Conservation (phyloP, 2,888 invertebrate species). For the Epiperipatus broadwayi region DNA sequence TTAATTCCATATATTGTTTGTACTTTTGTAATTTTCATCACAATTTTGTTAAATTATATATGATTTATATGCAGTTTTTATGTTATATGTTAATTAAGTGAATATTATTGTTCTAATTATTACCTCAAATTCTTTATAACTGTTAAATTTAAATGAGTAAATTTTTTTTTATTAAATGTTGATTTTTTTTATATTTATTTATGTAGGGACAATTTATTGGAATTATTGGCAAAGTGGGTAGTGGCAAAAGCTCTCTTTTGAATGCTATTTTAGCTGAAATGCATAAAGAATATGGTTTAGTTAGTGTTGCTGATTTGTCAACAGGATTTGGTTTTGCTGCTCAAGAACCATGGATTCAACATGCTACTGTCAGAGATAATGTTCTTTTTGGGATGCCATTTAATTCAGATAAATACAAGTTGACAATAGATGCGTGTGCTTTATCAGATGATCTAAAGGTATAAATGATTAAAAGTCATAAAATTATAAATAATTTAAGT, state of each 20-base stretch:
- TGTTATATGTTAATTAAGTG: no score
- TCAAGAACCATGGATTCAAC: conserved; percentile 31
- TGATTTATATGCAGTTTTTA: no score
- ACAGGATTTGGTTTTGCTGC: conserved; percentile 19
- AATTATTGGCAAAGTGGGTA: conserved; percentile 27
- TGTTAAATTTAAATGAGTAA: no score
- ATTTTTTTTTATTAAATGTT: no score
- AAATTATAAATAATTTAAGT: no score
- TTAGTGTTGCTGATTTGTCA: background rate
- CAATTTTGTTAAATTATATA: no score
- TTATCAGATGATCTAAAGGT: conserved; percentile 45
- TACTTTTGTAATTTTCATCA: no score
- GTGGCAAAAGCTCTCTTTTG: conserved; percentile 28
- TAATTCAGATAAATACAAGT: conserved; percentile 23
- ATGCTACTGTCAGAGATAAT: conserved; percentile 30
- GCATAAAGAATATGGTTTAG: conserved; percentile 20
- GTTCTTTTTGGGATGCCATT: conserved; percentile 30
- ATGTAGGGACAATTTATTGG: conserved; percentile 29
- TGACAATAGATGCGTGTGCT: conserved; percentile 63
- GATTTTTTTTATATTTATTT: no score
- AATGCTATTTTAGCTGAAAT: conserved; percentile 27
- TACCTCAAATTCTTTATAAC: no score
- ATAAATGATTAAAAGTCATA: no score
- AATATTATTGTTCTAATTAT: no score
- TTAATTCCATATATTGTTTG: no score